These are phyloP conservation scores for Daubentonia madagascariensis DNA, from an alignment of 2,113 vertebrate genomes.

Conservation along the genomic window DNA sequence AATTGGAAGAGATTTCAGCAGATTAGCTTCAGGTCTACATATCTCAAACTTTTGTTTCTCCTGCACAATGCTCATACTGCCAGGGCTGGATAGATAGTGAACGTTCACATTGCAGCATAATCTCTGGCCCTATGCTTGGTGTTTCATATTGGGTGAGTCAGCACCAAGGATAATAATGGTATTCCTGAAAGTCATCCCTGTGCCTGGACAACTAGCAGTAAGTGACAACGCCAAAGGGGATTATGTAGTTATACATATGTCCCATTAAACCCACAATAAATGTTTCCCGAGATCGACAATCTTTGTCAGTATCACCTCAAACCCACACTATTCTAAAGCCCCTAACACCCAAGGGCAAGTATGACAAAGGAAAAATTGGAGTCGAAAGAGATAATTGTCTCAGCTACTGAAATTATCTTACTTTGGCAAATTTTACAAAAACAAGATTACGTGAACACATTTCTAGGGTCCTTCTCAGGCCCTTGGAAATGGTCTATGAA, in stretches of 20 bases:
- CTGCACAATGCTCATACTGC: not conserved
- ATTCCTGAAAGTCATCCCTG: not conserved
- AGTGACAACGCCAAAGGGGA: not conserved
- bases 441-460: not conserved
- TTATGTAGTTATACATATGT: not conserved
- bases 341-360: too few relatives aligned
- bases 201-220: not conserved
- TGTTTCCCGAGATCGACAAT: not conserved
- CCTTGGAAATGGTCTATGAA: not conserved
- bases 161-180: not conserved
- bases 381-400: not conserved
- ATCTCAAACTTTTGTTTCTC: not conserved
- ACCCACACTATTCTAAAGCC: not conserved
- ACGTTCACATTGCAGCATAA: not conserved
- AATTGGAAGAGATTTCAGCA: not conserved
- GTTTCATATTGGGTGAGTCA: not conserved
- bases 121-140: not conserved
- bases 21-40: not conserved
- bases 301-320: not conserved
- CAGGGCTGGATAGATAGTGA: not conserved
- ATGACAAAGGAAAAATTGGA: not conserved
- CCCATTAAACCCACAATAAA: not conserved
- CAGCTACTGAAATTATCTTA: not conserved
- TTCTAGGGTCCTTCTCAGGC: not conserved
- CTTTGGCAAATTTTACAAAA: not conserved